phyloP scores from a whole-genome alignment of 2,797 vertebrate genomes.

The Myiotriccus ornatus region DNA sequence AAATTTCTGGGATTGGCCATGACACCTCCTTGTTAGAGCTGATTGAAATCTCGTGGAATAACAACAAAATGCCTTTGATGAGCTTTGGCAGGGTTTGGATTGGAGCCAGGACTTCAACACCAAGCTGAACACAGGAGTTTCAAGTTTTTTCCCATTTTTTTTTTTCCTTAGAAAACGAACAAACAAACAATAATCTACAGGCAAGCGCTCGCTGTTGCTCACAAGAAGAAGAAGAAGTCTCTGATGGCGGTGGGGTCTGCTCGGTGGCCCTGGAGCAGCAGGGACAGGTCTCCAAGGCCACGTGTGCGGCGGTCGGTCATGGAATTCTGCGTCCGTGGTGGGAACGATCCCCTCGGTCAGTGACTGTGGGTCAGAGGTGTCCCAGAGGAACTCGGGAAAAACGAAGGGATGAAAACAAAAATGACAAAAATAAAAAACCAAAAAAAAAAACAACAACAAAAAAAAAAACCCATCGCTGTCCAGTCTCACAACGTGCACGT shows the following conservation, averaged over 20 bases:
- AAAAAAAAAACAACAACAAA: neutral
- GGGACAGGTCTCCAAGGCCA: slow-evolving; percentile 7
- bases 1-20: neutral
- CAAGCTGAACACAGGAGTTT: slow-evolving; percentile 21
- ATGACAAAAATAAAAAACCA: too few species aligned
- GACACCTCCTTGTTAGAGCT: neutral
- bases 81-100: neutral
- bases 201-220: neutral
- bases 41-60: neutral
- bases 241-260: neutral
- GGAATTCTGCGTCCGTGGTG: slow-evolving; percentile 67
- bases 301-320: slow-evolving; percentile 65
- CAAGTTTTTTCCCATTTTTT: slow-evolving; percentile 49
- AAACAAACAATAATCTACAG: neutral
- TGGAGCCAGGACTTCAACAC: neutral
- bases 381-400: slow-evolving; percentile 14
- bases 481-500: slow-evolving; percentile 92
- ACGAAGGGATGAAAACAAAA: neutral
- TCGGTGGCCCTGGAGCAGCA: neutral
- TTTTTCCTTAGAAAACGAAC: neutral
- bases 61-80: neutral
- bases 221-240: neutral
- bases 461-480: slow-evolving; percentile 73
- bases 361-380: neutral
- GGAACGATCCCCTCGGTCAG: neutral